Percentiles rank a stretch among this genome's conserved stretches.
Conservation (phyloP, 1,140 invertebrate species). For the Brachionus rubens region DNA sequence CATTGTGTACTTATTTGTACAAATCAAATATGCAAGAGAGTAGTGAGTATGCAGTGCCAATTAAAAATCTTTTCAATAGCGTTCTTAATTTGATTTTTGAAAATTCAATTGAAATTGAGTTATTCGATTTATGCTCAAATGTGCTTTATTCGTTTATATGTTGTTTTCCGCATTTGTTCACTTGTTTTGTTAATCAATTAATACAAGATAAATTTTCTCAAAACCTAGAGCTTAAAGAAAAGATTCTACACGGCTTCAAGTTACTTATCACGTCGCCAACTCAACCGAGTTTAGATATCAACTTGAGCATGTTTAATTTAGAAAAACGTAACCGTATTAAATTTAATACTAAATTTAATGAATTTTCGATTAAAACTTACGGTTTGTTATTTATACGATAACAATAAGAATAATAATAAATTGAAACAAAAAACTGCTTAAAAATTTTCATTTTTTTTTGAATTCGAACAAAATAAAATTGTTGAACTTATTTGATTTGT, state of each 20-base stretch:
- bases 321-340: conserved; percentile 35
- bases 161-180: conserved; percentile 35
- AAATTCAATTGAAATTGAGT: conserved; percentile 20
- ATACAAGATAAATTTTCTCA: neutral
- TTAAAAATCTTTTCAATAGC: neutral
- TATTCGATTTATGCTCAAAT: conserved; percentile 22
- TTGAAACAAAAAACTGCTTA: neutral
- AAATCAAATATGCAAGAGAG: neutral
- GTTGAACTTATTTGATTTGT: too few relatives aligned
- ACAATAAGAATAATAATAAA: too few relatives aligned
- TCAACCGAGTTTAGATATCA: conserved; percentile 8
- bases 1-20: neutral
- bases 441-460: neutral
- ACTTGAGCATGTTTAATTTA: conserved; percentile 37
- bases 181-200: conserved; percentile 32
- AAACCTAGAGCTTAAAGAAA: neutral
- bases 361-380: conserved; percentile 42
- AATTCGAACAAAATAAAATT: neutral
- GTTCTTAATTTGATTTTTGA: conserved; percentile 34
- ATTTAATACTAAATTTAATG: conserved; percentile 41
- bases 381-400: conserved; percentile 38
- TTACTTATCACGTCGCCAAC: neutral
- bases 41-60: neutral
- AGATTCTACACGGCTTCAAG: conserved; percentile 20
- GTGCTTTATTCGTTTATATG: conserved; percentile 15